phyloP scores from a whole-genome alignment of 2,888 invertebrate species.

The Arctia plantaginis region DNA sequence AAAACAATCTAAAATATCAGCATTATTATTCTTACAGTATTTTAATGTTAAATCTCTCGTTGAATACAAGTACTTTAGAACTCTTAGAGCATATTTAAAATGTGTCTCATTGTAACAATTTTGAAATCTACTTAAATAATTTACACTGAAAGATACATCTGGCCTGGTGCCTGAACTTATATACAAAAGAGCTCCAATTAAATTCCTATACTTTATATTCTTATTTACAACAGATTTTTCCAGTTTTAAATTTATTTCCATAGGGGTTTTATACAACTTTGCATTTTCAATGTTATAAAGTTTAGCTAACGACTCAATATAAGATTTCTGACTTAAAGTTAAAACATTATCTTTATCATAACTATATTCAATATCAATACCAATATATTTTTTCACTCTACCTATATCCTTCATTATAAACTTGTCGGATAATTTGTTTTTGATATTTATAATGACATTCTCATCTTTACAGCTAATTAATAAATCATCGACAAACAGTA shows the following conservation, averaged over 20 bases:
- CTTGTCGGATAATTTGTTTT: background rate
- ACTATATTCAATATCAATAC: conserved; percentile 14
- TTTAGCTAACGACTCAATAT: background rate
- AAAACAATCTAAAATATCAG: conserved; percentile 31
- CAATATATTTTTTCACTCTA: conserved; percentile 19
- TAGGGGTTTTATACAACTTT: background rate
- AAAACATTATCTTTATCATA: background rate
- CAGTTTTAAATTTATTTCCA: background rate
- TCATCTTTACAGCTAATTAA: background rate
- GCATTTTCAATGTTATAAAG: background rate
- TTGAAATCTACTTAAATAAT: conserved; percentile 31
- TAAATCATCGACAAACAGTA: conserved; percentile 5
- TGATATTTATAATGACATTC: background rate
- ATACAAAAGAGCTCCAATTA: conserved; percentile 14
- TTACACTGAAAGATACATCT: conserved; percentile 24
- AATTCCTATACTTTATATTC: background rate
- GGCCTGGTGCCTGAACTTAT: conserved; percentile 28
- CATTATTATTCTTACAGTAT: conserved; percentile 29
- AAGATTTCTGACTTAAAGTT: conserved; percentile 12
- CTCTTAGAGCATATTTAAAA: conserved; percentile 32
- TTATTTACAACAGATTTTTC: background rate
- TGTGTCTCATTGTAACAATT: conserved; percentile 27
- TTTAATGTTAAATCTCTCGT: conserved; percentile 35
- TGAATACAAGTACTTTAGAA: conserved; percentile 40
- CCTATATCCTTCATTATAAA: conserved; percentile 15